Base-by-base conservation (phyloP, 2,797 vertebrate species). In the Lepilemur ruficaudatus region DNA sequence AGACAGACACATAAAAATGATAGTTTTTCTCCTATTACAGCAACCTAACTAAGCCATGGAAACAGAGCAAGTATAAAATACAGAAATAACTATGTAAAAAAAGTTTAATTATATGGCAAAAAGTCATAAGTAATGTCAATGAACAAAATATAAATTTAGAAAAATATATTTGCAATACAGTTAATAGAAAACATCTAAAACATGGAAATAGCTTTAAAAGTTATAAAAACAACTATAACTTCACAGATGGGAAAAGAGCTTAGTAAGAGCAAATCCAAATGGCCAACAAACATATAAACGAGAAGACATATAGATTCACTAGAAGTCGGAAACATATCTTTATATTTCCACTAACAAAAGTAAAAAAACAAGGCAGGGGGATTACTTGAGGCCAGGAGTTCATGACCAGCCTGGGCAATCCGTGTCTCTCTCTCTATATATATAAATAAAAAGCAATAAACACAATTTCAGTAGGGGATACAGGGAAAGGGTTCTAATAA, bases 141-240 rank as follows among this genome's bases (percentile, higher is more conserved):
- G 41, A 89, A 73, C 12, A 82, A 86, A 69, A 76, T 46, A 89
- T 12, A 96, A 80, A 80, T 73, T 13, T 94, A 38, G 43, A 73
- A 91, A 93, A 91, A 79, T 25, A 38, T 57, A 84, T 80, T 73
- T 95, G 43, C 38, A 89, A 59, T 38, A 72, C 23, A 59, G 30
- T 87, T 79, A 75, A 89, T 23, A 94, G 65, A 80, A 96, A 83
- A 65, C n/a, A 93, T 65, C n/a, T 88, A 93, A 94, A 92, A 89
- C 81, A 89, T 2, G 55, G 38, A 88, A 61, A 93, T 12, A 81
- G n/a, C 7, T 75, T 89, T 38, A 79, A 89, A 89, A 65, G 25
- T 92, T 46, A 82, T 4, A 82, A 72, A 48, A 86, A 91, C 93
- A 82, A 72, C 30, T 83, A 80, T 48, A 89, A 52, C 13, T 75